Evolutionary conservation across 2,888 invertebrate species (phyloP).

Genomic region (Polia nebulosa): DNA sequence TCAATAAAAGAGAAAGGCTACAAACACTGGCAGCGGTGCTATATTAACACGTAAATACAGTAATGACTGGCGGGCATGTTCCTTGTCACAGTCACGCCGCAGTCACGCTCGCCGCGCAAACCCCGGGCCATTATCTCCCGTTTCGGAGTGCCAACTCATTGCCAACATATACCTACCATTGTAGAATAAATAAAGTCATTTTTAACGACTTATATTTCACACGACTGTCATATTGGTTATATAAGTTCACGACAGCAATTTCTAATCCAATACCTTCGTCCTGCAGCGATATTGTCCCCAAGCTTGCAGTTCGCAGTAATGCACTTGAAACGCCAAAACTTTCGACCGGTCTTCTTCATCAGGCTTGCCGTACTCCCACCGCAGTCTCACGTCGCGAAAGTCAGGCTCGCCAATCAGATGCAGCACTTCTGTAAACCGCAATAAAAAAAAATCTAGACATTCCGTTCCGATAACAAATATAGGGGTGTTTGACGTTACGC

Average conservation of each 20-base stretch:
- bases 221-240: slow-evolving; percentile 18
- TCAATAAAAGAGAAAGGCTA: slow-evolving; percentile 64
- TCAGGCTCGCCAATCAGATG: slow-evolving; percentile 93
- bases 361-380: slow-evolving; percentile 91
- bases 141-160: slow-evolving; percentile 75
- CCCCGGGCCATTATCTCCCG: slow-evolving; percentile 82
- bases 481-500: slow-evolving; percentile 67
- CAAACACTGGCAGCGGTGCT: slow-evolving; percentile 63
- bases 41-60: slow-evolving; percentile 71
- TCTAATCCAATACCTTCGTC: slow-evolving; percentile 87
- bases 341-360: slow-evolving; percentile 83
- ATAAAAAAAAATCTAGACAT: slow-evolving; percentile 41
- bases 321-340: slow-evolving; percentile 92
- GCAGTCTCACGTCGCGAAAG: slow-evolving; percentile 92
- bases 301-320: slow-evolving; percentile 95
- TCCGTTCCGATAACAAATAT: slow-evolving; percentile 50
- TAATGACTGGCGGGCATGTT: slow-evolving; percentile 71
- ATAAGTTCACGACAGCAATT: not conserved
- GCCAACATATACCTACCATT: slow-evolving; percentile 57
- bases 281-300: slow-evolving; percentile 95
- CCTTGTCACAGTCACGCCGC: slow-evolving; percentile 74
- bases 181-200: slow-evolving; percentile 60
- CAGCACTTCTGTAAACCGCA: slow-evolving; percentile 88
- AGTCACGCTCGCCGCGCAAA: slow-evolving; percentile 77
- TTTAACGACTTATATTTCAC: slow-evolving; percentile 52